Conservation (phyloP, 2,888 invertebrate species). For the Pristionchus mayeri region DNA sequence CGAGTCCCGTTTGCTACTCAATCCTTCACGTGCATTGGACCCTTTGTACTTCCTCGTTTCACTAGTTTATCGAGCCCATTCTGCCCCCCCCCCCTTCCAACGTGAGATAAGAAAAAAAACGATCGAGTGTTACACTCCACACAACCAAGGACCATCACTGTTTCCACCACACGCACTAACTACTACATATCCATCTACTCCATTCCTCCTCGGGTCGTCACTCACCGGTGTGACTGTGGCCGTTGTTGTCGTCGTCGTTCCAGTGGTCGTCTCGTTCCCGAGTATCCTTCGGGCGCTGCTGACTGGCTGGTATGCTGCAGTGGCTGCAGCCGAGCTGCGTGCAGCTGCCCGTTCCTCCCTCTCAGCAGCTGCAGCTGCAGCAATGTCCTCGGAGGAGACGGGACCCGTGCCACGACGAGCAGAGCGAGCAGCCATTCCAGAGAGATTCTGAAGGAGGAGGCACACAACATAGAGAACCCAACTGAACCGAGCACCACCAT, state of each 20-base stretch:
- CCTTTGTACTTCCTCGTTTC: neutral
- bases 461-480: constrained; percentile 14
- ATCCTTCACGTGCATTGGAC: constrained; percentile 21
- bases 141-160: neutral
- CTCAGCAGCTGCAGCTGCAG: constrained; percentile 51
- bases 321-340: neutral
- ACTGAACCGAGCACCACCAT: neutral
- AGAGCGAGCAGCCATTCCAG: constrained; percentile 53
- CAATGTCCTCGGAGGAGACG: constrained; percentile 68
- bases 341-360: constrained; percentile 13
- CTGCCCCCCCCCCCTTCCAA: neutral
- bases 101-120: neutral
- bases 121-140: neutral
- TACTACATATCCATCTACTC: no score
- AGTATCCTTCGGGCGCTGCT: neutral
- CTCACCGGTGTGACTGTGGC: constrained; percentile 38
- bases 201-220: neutral
- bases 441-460: constrained; percentile 51
- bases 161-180: neutral
- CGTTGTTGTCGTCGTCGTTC: constrained; percentile 3
- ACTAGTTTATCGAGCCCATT: neutral
- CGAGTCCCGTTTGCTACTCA: constrained; percentile 11
- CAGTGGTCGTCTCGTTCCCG: neutral
- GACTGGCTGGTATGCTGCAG: neutral
- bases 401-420: constrained; percentile 73